phyloP scores from a whole-genome alignment of 2,113 vertebrate species.

The Gasterosteus nipponicus region DNA sequence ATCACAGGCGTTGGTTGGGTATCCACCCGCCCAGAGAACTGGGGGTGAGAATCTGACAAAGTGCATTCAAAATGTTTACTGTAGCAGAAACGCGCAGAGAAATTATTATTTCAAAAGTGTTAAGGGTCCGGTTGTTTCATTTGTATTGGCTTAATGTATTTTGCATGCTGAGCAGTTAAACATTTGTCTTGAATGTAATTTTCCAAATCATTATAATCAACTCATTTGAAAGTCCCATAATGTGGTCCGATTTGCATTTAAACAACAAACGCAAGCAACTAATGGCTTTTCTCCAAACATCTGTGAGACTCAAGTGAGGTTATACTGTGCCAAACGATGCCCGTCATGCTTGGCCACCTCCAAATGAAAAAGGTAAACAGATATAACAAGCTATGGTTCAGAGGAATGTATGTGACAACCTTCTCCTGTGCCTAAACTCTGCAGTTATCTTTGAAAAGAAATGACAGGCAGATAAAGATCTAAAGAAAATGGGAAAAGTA shows the following conservation, averaged over 20 bases:
- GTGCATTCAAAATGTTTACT: conserved; percentile 42
- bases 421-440: conserved; percentile 38
- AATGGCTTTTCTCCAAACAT: conserved; percentile 51
- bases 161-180: conserved; percentile 48
- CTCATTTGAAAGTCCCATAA: conserved; percentile 60
- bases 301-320: conserved; percentile 18
- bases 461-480: conserved; percentile 61
- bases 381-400: conserved; percentile 13
- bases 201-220: conserved; percentile 59
- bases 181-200: conserved; percentile 59
- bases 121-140: conserved; percentile 57
- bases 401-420: conserved; percentile 34
- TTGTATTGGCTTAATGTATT: conserved; percentile 56
- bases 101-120: conserved; percentile 44
- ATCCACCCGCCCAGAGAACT: conserved; percentile 24
- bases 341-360: conserved; percentile 9
- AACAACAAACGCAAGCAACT: conserved; percentile 46
- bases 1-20: conserved; percentile 32
- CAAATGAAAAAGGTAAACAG: not conserved
- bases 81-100: conserved; percentile 50
- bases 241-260: conserved; percentile 59
- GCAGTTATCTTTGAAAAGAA: conserved; percentile 39
- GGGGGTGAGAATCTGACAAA: conserved; percentile 48
- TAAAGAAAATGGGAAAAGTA: conserved; percentile 35
- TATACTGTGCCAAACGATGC: conserved; percentile 2